These are phyloP conservation scores for Oryzias dopingdopingensis DNA, from an alignment of 2,797 vertebrate genomes.

Conservation along the genomic window DNA sequence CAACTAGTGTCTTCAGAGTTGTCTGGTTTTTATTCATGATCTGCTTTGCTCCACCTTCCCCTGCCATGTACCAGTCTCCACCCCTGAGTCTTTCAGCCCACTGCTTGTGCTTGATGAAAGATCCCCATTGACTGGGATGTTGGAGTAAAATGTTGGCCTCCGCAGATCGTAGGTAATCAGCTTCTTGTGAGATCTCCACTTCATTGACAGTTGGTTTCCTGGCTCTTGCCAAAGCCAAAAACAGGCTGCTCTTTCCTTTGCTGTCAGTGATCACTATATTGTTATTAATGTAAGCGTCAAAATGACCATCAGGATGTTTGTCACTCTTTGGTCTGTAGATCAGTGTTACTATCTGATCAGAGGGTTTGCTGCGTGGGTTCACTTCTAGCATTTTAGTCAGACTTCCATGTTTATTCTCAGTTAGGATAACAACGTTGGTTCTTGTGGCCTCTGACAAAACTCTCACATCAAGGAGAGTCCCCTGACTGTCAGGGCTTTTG, in stretches of 20 bases:
- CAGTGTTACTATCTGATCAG: slow-evolving; percentile 35
- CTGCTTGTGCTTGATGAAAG: slow-evolving; percentile 22
- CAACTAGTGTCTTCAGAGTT: background rate
- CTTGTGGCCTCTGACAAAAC: slow-evolving; percentile 19
- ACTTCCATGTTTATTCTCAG: slow-evolving; percentile 8
- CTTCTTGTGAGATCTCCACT: slow-evolving; percentile 11
- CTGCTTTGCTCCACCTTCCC: background rate
- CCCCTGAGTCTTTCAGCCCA: slow-evolving; percentile 23
- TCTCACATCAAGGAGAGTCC: slow-evolving; percentile 8
- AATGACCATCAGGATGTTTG: slow-evolving; percentile 30
- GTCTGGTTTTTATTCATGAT: background rate
- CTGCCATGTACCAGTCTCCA: slow-evolving; percentile 25
- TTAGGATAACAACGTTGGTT: slow-evolving; percentile 24
- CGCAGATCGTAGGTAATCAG: background rate
- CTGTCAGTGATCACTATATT: background rate
- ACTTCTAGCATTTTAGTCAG: slow-evolving; percentile 16
- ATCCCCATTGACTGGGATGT: slow-evolving; percentile 19
- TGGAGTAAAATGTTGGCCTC: slow-evolving; percentile 3
- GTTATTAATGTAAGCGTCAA: slow-evolving; percentile 29
- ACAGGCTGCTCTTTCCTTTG: slow-evolving; percentile 18
- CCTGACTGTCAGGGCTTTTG: background rate
- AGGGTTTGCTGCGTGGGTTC: slow-evolving; percentile 9
- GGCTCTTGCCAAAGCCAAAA: slow-evolving; percentile 22
- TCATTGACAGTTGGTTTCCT: slow-evolving; percentile 20
- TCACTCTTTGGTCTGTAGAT: slow-evolving; percentile 43